These are phyloP conservation scores for Montipora efflorescens DNA, from an alignment of 64 coral and sea anemone genomes.

Conservation along the genomic window DNA sequence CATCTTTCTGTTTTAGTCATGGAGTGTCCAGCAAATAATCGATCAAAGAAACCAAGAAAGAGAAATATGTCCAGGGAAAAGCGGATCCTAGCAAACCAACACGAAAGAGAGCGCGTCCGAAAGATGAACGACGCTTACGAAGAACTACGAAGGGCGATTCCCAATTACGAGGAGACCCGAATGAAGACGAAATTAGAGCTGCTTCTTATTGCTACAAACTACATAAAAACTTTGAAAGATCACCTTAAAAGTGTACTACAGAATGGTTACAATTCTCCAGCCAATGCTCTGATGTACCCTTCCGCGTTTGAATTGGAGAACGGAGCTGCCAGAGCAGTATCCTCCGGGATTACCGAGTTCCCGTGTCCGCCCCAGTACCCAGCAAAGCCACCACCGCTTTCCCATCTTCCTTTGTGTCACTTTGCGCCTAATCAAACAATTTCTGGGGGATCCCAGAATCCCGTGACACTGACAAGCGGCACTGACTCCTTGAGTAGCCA, in stretches of 20 bases:
- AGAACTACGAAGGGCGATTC: slow-evolving; percentile 41
- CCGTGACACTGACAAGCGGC: not conserved
- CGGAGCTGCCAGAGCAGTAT: not conserved
- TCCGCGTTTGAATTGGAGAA: not conserved
- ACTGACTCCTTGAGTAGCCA: not conserved
- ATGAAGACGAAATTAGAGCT: slow-evolving; percentile 60
- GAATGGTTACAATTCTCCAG: not conserved
- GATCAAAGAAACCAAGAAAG: not conserved
- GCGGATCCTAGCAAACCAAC: slow-evolving; percentile 52
- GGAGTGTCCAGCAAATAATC: not conserved
- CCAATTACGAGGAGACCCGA: slow-evolving; percentile 30
- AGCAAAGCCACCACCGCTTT: not conserved
- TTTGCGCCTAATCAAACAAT: not conserved
- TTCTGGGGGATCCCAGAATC: not conserved
- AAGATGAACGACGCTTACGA: slow-evolving; percentile 75
- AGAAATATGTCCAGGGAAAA: slow-evolving; percentile 34
- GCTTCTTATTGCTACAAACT: slow-evolving; percentile 57
- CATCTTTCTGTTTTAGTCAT: not conserved
- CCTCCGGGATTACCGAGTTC: not conserved
- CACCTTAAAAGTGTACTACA: not conserved
- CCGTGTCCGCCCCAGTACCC: not conserved
- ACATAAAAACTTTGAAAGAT: slow-evolving; percentile 52
- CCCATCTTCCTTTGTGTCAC: not conserved
- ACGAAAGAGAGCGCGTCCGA: slow-evolving; percentile 59
- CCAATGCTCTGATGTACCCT: not conserved